These are phyloP conservation scores for Andrena bucephala DNA, from an alignment of 2,888 invertebrate species.

Conservation along the genomic window DNA sequence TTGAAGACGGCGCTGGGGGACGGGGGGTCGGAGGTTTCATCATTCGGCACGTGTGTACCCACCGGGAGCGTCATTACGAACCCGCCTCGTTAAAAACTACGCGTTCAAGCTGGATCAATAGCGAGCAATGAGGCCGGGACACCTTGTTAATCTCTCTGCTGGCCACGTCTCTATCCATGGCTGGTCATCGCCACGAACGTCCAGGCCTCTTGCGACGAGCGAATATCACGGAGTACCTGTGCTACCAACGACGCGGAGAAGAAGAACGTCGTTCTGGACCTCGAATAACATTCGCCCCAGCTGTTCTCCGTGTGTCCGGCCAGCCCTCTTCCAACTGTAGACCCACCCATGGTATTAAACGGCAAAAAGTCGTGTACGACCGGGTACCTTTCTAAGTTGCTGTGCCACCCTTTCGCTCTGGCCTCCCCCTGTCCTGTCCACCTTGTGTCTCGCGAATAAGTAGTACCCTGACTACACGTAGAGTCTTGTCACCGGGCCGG, in stretches of 20 bases:
- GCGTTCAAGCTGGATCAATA: conserved; percentile 65
- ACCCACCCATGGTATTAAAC: conserved; percentile 52
- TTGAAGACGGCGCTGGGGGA: conserved; percentile 25
- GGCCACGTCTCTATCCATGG: conserved; percentile 67
- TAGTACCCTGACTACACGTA: conserved; percentile 73
- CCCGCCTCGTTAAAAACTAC: conserved; percentile 68
- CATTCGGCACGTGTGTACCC: conserved; percentile 55
- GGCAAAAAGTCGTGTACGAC: conserved; percentile 58
- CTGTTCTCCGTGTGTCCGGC: not conserved
- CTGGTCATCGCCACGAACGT: conserved; percentile 51
- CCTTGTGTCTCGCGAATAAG: conserved; percentile 69
- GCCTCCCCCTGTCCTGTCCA: conserved; percentile 39
- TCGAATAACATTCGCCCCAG: too few species aligned
- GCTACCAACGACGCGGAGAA: too few species aligned
- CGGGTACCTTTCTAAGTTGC: conserved; percentile 60
- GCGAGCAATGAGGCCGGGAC: conserved; percentile 57
- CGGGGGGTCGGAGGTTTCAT: conserved; percentile 36
- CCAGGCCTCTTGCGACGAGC: conserved; percentile 45
- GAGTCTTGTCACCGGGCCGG: conserved; percentile 78
- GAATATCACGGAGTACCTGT: conserved; percentile 11
- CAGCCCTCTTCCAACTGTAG: not conserved
- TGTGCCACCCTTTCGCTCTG: conserved; percentile 38
- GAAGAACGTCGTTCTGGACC: not conserved
- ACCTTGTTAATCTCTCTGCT: conserved; percentile 67
- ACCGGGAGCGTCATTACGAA: conserved; percentile 55